Conservation (phyloP, 2,888 invertebrate species). For the Sphaeridia pumilis region DNA sequence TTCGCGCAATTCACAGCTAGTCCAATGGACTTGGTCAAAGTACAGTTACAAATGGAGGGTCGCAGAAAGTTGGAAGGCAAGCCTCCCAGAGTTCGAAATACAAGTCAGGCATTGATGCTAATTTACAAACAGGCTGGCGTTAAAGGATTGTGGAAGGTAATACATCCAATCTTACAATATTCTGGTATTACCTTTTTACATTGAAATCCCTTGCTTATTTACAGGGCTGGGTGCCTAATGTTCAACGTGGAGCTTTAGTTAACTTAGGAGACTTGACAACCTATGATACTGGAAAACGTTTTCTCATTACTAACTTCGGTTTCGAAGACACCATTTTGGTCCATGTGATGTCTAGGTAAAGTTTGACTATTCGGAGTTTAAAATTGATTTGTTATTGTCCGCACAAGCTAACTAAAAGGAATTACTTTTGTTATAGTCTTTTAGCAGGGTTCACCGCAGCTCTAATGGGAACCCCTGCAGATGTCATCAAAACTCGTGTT, state of each 20-base stretch:
- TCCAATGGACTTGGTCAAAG: slow-evolving; percentile 85
- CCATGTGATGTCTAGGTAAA: slow-evolving; percentile 54
- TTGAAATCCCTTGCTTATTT: too few species aligned
- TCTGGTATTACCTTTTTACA: too few species aligned
- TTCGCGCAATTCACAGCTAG: slow-evolving; percentile 72
- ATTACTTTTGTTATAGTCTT: slow-evolving; percentile 47
- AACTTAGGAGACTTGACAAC: slow-evolving; percentile 65
- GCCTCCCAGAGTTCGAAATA: slow-evolving; percentile 60
- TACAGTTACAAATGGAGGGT: slow-evolving; percentile 91
- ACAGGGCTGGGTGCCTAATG: slow-evolving; percentile 43
- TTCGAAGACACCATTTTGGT: slow-evolving; percentile 65
- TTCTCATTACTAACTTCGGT: slow-evolving; percentile 56
- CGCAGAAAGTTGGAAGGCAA: slow-evolving; percentile 65
- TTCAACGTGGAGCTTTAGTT: slow-evolving; percentile 30
- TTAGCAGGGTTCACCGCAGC: slow-evolving; percentile 81
- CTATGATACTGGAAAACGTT: slow-evolving; percentile 73
- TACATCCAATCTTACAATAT: too few species aligned
- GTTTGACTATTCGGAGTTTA: too few species aligned
- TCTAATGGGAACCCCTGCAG: slow-evolving; percentile 79
- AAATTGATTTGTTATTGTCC: too few species aligned
- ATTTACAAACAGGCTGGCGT: slow-evolving; percentile 63
- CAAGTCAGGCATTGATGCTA: slow-evolving; percentile 62
- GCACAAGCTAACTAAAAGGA: too few species aligned
- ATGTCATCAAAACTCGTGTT: slow-evolving; percentile 82
- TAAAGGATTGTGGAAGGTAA: slow-evolving; percentile 75